phyloP scores from a whole-genome alignment of 2,888 invertebrate species.

The Euproctis similis region DNA sequence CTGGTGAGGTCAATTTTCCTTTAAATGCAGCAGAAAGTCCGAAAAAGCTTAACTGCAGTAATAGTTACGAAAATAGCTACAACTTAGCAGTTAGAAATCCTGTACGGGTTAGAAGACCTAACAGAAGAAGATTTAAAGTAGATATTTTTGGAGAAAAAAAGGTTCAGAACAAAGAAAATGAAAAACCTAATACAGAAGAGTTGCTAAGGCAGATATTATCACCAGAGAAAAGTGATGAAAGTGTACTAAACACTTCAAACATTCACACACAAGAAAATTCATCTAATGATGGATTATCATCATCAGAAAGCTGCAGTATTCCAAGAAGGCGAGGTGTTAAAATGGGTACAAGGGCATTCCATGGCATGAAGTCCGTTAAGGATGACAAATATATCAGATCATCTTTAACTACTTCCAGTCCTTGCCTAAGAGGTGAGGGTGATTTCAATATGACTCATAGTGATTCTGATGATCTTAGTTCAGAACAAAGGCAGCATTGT shows the following conservation, averaged over 20 bases:
- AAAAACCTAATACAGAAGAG: slow-evolving; percentile 74
- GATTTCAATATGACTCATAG: slow-evolving; percentile 60
- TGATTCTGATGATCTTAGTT: slow-evolving; percentile 65
- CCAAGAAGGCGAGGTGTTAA: slow-evolving; percentile 80
- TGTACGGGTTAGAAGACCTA: slow-evolving; percentile 50
- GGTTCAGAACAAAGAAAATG: slow-evolving; percentile 81
- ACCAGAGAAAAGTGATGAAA: slow-evolving; percentile 48
- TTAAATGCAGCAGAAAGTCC: slow-evolving; percentile 48
- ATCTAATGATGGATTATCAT: slow-evolving; percentile 65
- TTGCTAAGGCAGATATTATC: slow-evolving; percentile 53
- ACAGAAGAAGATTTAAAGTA: slow-evolving; percentile 71
- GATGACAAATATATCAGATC: slow-evolving; percentile 40
- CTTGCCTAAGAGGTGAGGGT: slow-evolving; percentile 46
- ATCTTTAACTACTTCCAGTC: slow-evolving; percentile 32
- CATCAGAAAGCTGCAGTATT: slow-evolving; percentile 66
- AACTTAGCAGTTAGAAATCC: slow-evolving; percentile 69
- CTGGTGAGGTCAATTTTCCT: slow-evolving; percentile 76
- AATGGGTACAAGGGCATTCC: slow-evolving; percentile 83
- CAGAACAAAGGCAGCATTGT: slow-evolving; percentile 66
- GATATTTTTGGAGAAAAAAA: slow-evolving; percentile 69
- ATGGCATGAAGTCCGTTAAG: slow-evolving; percentile 52
- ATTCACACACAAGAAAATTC: slow-evolving; percentile 45
- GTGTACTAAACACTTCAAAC: slow-evolving; percentile 28
- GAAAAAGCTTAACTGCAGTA: slow-evolving; percentile 54
- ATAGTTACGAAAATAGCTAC: slow-evolving; percentile 70